These are phyloP conservation scores for Nephrotoma flavescens DNA, from an alignment of 2,888 invertebrate genomes.

Conservation along the genomic window DNA sequence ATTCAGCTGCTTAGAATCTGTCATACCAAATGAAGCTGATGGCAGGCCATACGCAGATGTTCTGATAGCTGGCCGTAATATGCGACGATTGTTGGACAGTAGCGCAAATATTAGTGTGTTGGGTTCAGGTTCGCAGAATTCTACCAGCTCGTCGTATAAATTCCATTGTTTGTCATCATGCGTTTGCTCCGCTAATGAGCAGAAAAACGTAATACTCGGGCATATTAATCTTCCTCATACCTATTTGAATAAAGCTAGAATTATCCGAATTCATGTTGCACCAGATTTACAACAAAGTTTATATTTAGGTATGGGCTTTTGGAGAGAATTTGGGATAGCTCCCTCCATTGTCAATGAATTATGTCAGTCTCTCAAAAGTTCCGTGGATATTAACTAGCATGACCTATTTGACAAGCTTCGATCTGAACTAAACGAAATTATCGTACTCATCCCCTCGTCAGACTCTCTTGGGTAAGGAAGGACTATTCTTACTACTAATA, in stretches of 20 bases:
- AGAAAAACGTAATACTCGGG: not conserved
- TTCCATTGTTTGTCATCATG: not conserved
- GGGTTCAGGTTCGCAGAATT: not conserved
- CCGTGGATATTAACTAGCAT: not conserved
- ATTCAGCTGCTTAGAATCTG: not conserved
- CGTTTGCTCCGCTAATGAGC: not conserved
- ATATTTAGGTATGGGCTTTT: not conserved
- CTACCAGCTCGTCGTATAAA: not conserved
- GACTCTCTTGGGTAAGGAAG: too few species aligned
- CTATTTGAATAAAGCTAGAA: not conserved
- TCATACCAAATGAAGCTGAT: not conserved
- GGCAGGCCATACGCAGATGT: not conserved
- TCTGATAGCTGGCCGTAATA: not conserved
- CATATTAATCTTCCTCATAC: not conserved
- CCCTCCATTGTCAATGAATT: not conserved
- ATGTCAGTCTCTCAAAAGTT: not conserved
- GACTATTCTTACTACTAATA: too few species aligned
- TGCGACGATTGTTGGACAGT: not conserved
- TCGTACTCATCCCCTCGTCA: not conserved
- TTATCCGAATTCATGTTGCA: not conserved
- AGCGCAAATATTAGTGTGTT: not conserved
- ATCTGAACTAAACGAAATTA: not conserved
- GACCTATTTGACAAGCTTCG: not conserved
- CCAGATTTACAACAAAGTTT: not conserved
- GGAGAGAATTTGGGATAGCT: not conserved